Conservation (phyloP, 2,113 vertebrate genomes). For the Crotalus tigris region DNA sequence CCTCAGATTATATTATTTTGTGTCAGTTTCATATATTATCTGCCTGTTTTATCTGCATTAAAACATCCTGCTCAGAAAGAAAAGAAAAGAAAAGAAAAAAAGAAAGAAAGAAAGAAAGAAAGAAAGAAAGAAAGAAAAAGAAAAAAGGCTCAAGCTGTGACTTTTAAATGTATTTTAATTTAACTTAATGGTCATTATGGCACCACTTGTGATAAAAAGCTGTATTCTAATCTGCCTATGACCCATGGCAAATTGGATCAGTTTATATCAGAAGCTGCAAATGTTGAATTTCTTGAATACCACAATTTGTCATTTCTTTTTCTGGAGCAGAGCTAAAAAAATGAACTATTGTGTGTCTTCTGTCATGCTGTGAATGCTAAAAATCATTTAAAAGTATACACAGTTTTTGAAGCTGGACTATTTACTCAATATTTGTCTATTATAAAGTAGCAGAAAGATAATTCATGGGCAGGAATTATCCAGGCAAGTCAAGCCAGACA, state of each 20-base stretch:
- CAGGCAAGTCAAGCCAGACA: background rate
- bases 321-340: background rate
- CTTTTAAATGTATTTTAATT: background rate
- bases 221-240: background rate
- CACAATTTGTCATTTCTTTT: background rate
- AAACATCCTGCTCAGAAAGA: background rate
- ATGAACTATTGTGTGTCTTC: background rate
- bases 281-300: background rate
- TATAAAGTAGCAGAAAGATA: background rate
- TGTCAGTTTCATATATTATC: background rate
- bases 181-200: background rate
- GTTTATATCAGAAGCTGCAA: background rate
- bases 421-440: background rate
- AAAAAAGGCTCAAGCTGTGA: background rate
- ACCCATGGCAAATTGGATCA: background rate
- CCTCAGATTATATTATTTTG: background rate
- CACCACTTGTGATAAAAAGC: background rate
- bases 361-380: background rate
- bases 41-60: background rate
- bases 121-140: background rate
- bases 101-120: background rate
- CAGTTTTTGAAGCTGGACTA: background rate
- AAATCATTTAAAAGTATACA: background rate
- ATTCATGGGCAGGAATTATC: background rate
- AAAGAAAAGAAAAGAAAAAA: background rate